Percentiles rank a stretch among this genome's conserved stretches.
Conservation (phyloP, 2,113 vertebrate species). For the Callipepla squamata region DNA sequence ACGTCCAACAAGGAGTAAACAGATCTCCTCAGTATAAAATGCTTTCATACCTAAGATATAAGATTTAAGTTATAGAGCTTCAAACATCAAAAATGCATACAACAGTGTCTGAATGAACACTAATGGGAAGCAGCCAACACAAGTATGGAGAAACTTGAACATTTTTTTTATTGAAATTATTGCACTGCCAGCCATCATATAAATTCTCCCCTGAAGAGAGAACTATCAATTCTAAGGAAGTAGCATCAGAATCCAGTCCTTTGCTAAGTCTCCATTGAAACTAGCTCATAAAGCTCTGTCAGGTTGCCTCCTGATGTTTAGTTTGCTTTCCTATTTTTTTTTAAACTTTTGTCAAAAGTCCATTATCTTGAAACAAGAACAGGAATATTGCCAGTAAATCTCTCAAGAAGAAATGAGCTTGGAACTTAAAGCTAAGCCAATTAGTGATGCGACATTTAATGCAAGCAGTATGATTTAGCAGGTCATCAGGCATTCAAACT, state of each 20-base stretch:
- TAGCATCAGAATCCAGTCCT: background rate
- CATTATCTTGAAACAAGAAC: constrained; percentile 25
- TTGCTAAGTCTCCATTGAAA: background rate
- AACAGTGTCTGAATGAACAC: background rate
- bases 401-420: constrained; percentile 28
- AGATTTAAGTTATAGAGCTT: background rate
- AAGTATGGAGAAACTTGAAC: background rate
- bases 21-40: background rate
- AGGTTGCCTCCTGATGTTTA: background rate
- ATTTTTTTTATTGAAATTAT: constrained; percentile 20
- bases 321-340: background rate
- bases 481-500: background rate
- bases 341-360: background rate
- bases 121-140: background rate
- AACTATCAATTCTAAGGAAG: background rate
- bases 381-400: constrained; percentile 33
- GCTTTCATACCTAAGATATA: background rate
- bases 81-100: background rate
- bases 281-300: background rate
- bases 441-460: background rate
- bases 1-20: background rate
- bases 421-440: background rate
- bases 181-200: background rate
- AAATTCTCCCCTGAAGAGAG: background rate
- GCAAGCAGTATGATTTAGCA: background rate